Conservation (phyloP, 2,113 vertebrate genomes). For the Pygoscelis antarcticus region DNA sequence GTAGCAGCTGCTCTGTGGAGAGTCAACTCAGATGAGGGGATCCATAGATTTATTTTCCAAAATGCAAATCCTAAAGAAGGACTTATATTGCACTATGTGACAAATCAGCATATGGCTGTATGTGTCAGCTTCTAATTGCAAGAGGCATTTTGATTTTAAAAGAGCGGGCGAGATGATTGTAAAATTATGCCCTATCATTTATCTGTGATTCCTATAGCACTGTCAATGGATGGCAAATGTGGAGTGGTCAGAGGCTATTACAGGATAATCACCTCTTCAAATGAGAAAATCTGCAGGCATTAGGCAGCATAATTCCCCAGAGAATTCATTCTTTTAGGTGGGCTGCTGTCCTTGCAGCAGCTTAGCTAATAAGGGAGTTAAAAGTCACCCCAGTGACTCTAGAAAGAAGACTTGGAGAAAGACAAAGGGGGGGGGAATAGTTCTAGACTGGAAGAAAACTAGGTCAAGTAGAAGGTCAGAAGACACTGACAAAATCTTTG, state of each 20-base stretch:
- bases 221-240: not conserved
- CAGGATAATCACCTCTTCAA: not conserved
- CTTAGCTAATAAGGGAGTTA: not conserved
- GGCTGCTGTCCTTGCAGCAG: not conserved
- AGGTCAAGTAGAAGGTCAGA: not conserved
- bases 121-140: not conserved
- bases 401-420: not conserved
- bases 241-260: not conserved
- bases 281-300: not conserved
- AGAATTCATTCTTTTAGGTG: not conserved
- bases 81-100: not conserved
- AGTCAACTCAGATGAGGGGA: not conserved
- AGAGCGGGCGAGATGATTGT: not conserved
- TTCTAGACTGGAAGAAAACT: not conserved
- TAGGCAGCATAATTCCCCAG: not conserved
- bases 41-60: not conserved
- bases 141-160: not conserved
- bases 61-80: not conserved
- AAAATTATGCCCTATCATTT: not conserved
- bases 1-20: not conserved
- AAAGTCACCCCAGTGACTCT: not conserved
- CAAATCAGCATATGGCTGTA: not conserved
- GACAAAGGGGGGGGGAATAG: not conserved
- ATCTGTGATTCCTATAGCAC: not conserved
- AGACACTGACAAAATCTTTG: not conserved